Evolutionary conservation across 1,140 invertebrate genomes (phyloP).

Genomic region (Thereuonema tuberculata): DNA sequence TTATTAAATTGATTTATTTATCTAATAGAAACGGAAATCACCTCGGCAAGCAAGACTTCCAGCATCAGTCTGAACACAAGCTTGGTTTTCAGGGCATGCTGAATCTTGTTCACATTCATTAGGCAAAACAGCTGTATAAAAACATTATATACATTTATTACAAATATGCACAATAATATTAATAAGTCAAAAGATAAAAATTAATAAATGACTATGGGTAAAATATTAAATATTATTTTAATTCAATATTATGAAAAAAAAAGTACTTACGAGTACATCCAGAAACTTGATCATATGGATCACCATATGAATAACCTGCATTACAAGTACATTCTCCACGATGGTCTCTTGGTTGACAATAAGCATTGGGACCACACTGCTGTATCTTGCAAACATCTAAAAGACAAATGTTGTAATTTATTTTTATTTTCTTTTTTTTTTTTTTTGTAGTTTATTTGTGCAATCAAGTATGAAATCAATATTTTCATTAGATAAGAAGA

Average conservation of each 20-base stretch:
- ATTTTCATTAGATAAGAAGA: not conserved
- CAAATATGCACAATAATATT: not conserved
- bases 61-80: conserved; percentile 57
- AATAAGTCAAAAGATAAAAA: not conserved
- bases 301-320: conserved; percentile 43
- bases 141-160: no score
- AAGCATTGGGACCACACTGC: conserved; percentile 76
- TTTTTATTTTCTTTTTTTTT: not conserved
- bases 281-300: conserved; percentile 19
- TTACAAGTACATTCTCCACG: conserved; percentile 68
- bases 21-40: no score
- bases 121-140: conserved; percentile 49
- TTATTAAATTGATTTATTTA: no score
- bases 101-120: conserved; percentile 48
- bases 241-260: not conserved
- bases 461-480: not conserved
- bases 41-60: conserved; percentile 29
- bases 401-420: not conserved
- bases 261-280: conserved; percentile 19
- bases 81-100: conserved; percentile 50
- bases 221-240: no score
- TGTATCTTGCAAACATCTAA: conserved; percentile 63
- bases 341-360: conserved; percentile 67
- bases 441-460: not conserved
- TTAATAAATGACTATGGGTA: not conserved